phyloP scores from a whole-genome alignment of 2,888 invertebrate species.

The Pardosa pseudoannulata region DNA sequence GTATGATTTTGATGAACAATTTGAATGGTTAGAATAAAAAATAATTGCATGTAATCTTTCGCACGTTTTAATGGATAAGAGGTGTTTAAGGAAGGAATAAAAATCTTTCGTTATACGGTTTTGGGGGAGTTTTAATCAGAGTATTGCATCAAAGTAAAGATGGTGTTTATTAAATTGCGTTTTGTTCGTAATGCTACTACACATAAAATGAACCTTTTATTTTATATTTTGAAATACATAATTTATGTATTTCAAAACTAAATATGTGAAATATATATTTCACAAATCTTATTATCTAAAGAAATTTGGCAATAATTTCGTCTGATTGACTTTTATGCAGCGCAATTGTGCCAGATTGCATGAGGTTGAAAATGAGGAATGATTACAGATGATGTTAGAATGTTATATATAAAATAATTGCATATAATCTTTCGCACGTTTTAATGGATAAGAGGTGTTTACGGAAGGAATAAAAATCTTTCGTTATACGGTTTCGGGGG shows the following conservation, averaged over 20 bases:
- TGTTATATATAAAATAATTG: conserved; percentile 14
- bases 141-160: too few relatives aligned
- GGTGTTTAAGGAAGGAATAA: not conserved
- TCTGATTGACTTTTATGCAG: conserved; percentile 55
- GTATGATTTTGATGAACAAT: conserved; percentile 13
- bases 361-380: not conserved
- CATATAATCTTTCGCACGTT: not conserved
- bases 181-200: too few relatives aligned
- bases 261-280: too few relatives aligned
- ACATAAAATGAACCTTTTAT: too few relatives aligned
- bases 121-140: too few relatives aligned
- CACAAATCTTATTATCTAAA: too few relatives aligned
- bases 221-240: too few relatives aligned
- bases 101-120: not conserved
- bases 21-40: not conserved
- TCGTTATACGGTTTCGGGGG: not conserved
- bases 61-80: not conserved
- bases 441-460: not conserved
- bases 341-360: conserved; percentile 47
- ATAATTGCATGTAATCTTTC: conserved; percentile 14
- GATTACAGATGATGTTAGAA: not conserved
- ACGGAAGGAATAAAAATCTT: not conserved
- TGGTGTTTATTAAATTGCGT: too few relatives aligned
- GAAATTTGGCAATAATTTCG: conserved; percentile 51
- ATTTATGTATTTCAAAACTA: too few relatives aligned